Conservation (phyloP, 2,113 vertebrate genomes). For the Plestiodon gilberti region DNA sequence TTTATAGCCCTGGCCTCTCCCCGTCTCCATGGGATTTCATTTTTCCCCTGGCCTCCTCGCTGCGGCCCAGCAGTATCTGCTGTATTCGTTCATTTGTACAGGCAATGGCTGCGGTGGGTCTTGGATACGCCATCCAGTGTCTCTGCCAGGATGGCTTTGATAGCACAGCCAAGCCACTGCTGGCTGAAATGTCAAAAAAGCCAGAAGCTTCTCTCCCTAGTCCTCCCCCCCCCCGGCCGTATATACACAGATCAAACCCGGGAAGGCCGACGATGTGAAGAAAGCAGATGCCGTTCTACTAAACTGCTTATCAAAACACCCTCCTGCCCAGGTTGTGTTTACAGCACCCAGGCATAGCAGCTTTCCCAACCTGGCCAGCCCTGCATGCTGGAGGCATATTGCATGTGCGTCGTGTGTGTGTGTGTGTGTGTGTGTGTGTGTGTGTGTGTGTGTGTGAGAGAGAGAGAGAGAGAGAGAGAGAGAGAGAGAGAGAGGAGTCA, state of each 20-base stretch:
- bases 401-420: no score
- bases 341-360: slow-evolving; percentile 25
- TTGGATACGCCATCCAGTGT: slow-evolving; percentile 62
- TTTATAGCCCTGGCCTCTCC: slow-evolving; percentile 65
- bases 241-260: slow-evolving; percentile 59
- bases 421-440: no score
- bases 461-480: no score
- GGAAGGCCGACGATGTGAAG: slow-evolving; percentile 45
- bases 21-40: slow-evolving; percentile 70
- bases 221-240: neutral
- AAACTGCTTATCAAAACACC: slow-evolving; percentile 27
- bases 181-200: slow-evolving; percentile 75
- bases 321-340: neutral
- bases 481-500: no score
- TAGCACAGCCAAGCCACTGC: slow-evolving; percentile 77
- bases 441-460: no score
- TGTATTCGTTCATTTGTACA: slow-evolving; percentile 72
- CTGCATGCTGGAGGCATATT: no score
- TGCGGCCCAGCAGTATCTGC: slow-evolving; percentile 70
- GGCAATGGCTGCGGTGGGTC: slow-evolving; percentile 79
- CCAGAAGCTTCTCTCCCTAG: slow-evolving; percentile 66
- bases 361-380: neutral
- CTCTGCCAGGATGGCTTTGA: slow-evolving; percentile 75
- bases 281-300: slow-evolving; percentile 48
- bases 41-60: slow-evolving; percentile 72